Evolutionary conservation across 2,888 invertebrate species (phyloP), one percentile per base, ranked within the genome.

Genomic region (Peribatodes rhomboidaria): DNA sequence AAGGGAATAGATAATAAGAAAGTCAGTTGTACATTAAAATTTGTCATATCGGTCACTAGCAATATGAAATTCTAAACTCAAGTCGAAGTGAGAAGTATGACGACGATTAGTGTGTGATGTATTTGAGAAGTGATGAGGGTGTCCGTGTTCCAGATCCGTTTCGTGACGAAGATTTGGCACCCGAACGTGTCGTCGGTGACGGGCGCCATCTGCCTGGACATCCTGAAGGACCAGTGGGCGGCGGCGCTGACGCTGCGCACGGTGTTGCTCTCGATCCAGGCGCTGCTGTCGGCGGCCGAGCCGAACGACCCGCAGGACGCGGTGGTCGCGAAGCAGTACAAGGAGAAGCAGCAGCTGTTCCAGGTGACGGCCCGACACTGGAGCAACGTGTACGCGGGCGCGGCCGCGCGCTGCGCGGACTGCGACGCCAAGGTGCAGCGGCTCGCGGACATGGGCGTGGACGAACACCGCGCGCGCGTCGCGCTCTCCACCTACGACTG

Each of bases 101-200:
- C n/a, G n/a, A n/a, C n/a, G n/a, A n/a, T n/a, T n/a, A n/a, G n/a
- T 41, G 16, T 16, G 8, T 16, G 14, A 14, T n/a, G 14, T 0
- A 7, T 7, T 14, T 14, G 8, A 2, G 4, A 9, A 8, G 10
- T 16, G 10, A 10, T 14, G 18, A n/a, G n/a, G n/a, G n/a, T n/a
- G n/a, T n/a, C n/a, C 22, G 13, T 37, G 31, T 52, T 46, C 0
- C 86, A 99, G 98, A 98, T 99, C 71, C 96, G 98, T 74, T 99
- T 99, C 94, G 95, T 97, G 75, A 99, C 99, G 69, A 98, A 97
- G 94, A 98, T 99, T 86, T 99, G 99, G 99, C 99, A 99, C 94
- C 99, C 99, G 59, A 99, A 99, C 92, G 99, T 99, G 82, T 99
- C 99, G 56, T 99, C 99, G 14, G 99, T 98, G 14, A 99, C 99